Conservation (phyloP, 2,888 invertebrate species). For the Blastobasis lacticolella region DNA sequence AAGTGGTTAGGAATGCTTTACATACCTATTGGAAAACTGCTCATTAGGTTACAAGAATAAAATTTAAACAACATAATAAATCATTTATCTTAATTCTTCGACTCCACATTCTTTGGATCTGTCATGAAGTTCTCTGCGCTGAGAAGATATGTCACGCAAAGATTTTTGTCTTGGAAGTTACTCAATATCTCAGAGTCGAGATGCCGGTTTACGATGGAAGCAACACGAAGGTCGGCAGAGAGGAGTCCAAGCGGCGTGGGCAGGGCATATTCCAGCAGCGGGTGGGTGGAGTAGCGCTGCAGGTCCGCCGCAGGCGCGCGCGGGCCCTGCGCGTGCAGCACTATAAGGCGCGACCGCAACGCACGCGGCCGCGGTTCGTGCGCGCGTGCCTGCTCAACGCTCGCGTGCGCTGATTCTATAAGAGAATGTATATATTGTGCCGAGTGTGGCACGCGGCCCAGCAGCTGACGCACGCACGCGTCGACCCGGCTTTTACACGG, state of each 20-base stretch:
- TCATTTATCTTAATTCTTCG: too few relatives aligned
- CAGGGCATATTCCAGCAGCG: too few relatives aligned
- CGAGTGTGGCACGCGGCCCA: constrained; percentile 36
- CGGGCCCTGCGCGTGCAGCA: constrained; percentile 18
- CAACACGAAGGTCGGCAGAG: constrained; percentile 27
- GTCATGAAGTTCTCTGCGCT: constrained; percentile 25
- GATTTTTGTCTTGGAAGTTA: too few relatives aligned
- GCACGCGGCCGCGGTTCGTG: constrained; percentile 14
- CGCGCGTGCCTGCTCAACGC: constrained; percentile 18
- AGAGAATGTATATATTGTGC: constrained; percentile 36
- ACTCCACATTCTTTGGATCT: too few relatives aligned
- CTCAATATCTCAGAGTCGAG: too few relatives aligned
- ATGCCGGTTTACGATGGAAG: constrained; percentile 25
- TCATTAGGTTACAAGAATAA: too few relatives aligned
- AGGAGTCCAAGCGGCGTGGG: too few relatives aligned
- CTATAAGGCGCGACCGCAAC: constrained; percentile 19
- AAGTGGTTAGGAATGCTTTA: too few relatives aligned
- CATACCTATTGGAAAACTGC: too few relatives aligned
- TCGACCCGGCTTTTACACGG: too few relatives aligned
- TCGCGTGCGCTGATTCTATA: constrained; percentile 29
- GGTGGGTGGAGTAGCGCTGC: too few relatives aligned
- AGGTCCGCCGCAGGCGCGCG: constrained; percentile 21
- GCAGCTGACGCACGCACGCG: constrained; percentile 21
- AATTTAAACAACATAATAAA: too few relatives aligned
- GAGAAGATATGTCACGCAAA: constrained; percentile 38